These are phyloP conservation scores for Picus viridis DNA, from an alignment of 2,797 vertebrate genomes.

Conservation along the genomic window DNA sequence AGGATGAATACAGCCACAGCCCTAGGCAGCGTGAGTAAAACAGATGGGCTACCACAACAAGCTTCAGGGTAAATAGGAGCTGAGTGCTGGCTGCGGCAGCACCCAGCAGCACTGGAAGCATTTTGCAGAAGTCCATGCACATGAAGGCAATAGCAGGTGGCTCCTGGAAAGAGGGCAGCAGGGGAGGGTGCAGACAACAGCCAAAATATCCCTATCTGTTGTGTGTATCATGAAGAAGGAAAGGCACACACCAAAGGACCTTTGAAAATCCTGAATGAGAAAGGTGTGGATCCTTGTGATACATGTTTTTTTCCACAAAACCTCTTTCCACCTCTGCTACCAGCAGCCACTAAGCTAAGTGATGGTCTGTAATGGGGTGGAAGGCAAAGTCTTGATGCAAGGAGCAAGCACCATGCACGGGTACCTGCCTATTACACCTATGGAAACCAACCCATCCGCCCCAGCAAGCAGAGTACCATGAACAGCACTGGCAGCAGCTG, in stretches of 20 bases:
- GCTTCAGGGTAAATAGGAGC: neutral
- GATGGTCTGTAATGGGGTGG: fast-evolving
- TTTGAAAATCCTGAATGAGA: neutral
- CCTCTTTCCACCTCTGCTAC: neutral
- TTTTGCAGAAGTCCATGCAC: neutral
- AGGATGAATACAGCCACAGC: conserved; percentile 3
- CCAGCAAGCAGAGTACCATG: neutral
- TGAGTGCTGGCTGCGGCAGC: neutral
- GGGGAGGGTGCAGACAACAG: fast-evolving
- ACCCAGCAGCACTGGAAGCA: neutral
- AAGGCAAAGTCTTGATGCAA: neutral
- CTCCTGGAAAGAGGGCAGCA: neutral
- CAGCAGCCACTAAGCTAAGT: fast-evolving
- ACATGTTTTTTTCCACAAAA: neutral
- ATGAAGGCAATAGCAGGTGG: neutral
- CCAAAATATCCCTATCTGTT: neutral
- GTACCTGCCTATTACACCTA: neutral
- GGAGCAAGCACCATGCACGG: fast-evolving
- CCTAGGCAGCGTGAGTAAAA: neutral
- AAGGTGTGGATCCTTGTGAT: neutral
- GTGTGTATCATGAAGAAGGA: neutral
- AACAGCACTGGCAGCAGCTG: neutral
- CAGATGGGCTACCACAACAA: conserved; percentile 1
- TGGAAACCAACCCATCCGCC: neutral
- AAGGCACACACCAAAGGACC: neutral